These are phyloP conservation scores for Anthrax anthrax DNA, from an alignment of 2,888 invertebrate species.

Conservation along the genomic window DNA sequence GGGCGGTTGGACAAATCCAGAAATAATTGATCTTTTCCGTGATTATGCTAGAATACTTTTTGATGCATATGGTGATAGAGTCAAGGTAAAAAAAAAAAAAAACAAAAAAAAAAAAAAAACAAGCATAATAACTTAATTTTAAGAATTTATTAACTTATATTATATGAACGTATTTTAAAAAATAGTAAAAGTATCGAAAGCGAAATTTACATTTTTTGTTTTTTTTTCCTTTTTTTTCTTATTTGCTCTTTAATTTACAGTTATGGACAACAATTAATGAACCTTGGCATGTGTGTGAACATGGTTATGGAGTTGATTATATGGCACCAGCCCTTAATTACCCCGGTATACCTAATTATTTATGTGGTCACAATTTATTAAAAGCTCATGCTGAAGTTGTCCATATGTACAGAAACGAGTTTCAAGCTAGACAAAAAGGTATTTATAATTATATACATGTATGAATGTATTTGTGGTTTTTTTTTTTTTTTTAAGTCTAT, in stretches of 20 bases:
- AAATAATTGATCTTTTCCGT: constrained; percentile 46
- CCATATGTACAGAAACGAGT: constrained; percentile 46
- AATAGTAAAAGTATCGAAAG: too few relatives aligned
- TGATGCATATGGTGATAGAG: constrained; percentile 45
- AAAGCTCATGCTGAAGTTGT: constrained; percentile 60
- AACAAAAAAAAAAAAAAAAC: too few relatives aligned
- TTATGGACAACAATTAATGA: constrained; percentile 70
- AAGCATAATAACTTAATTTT: too few relatives aligned
- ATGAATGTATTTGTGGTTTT: too few relatives aligned
- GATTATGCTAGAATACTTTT: constrained; percentile 50
- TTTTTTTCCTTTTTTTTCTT: too few relatives aligned
- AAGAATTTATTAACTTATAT: too few relatives aligned
- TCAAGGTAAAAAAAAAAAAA: constrained; percentile 34
- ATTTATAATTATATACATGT: constrained; percentile 15
- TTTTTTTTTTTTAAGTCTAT: too few relatives aligned
- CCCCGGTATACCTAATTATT: constrained; percentile 48
- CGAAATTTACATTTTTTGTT: too few relatives aligned
- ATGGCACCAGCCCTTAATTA: constrained; percentile 45
- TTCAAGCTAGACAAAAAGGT: constrained; percentile 42
- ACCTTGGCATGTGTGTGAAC: constrained; percentile 40
- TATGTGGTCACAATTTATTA: constrained; percentile 55
- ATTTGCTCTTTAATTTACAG: too few relatives aligned
- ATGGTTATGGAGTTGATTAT: constrained; percentile 39
- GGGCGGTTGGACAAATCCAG: constrained; percentile 53
- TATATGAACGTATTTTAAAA: too few relatives aligned